Evolutionary conservation across 2,113 vertebrate genomes (phyloP).

Genomic region (Mastomys coucha): DNA sequence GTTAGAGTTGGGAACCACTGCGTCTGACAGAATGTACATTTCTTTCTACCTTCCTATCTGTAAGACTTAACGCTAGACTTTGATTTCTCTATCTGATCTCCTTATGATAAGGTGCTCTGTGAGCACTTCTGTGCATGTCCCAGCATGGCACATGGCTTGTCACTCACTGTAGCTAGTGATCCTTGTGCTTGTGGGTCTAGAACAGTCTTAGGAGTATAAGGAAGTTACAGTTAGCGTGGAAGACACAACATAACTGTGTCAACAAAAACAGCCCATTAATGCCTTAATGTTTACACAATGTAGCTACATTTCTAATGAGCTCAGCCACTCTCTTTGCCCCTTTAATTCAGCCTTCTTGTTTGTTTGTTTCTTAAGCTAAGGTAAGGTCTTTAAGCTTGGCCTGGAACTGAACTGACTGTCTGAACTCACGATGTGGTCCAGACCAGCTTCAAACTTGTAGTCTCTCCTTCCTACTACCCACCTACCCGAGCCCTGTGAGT

Average conservation of each 20-base stretch:
- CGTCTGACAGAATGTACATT: background rate
- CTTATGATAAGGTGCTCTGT: background rate
- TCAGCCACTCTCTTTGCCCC: background rate
- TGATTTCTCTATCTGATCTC: background rate
- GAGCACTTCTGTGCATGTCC: too few relatives aligned
- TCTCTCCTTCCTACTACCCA: background rate
- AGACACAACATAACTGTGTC: background rate
- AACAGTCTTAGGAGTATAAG: background rate
- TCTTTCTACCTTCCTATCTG: background rate
- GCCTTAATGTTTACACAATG: background rate
- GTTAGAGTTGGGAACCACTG: background rate
- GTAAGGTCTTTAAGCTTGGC: background rate
- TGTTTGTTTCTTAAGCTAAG: background rate
- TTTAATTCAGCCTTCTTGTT: background rate
- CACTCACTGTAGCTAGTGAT: background rate
- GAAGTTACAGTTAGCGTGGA: background rate
- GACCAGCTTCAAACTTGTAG: background rate
- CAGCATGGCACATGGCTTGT: background rate
- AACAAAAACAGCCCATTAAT: background rate
- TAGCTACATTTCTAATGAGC: background rate
- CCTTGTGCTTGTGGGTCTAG: background rate
- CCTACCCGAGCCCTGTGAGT: background rate
- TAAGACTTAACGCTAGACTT: background rate
- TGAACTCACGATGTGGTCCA: background rate
- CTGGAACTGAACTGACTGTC: background rate